These are phyloP conservation scores for Sebastes schlegelii DNA, from an alignment of 2,113 vertebrate species.

Conservation along the genomic window DNA sequence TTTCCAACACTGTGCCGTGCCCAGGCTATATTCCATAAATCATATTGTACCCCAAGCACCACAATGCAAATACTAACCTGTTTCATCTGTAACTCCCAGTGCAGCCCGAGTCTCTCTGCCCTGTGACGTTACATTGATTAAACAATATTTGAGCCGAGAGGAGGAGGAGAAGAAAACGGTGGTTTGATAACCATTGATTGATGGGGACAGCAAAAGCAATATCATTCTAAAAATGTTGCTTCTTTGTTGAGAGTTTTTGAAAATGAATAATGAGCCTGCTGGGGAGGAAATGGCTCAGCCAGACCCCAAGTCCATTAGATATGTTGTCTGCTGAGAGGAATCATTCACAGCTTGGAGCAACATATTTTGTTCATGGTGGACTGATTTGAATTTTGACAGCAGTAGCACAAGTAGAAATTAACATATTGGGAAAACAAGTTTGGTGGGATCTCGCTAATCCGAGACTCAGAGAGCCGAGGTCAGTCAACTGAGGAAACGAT, in stretches of 20 bases:
- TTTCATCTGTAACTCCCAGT: conserved; percentile 55
- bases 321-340: conserved; percentile 47
- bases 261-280: conserved; percentile 67
- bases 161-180: conserved; percentile 30
- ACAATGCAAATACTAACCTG: conserved; percentile 65
- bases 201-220: conserved; percentile 64
- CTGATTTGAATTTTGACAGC: conserved; percentile 66
- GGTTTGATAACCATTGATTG: conserved; percentile 70
- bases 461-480: conserved; percentile 15
- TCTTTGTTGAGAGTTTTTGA: conserved; percentile 47
- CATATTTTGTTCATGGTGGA: conserved; percentile 54
- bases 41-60: conserved; percentile 54
- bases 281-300: conserved; percentile 18
- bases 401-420: conserved; percentile 33
- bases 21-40: conserved; percentile 71
- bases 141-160: conserved; percentile 56
- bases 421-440: conserved; percentile 54
- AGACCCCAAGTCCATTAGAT: conserved; percentile 19
- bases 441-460: conserved; percentile 29
- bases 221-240: conserved; percentile 57
- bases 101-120: conserved; percentile 28
- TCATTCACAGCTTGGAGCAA: conserved; percentile 25
- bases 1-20: conserved; percentile 66
- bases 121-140: conserved; percentile 51
- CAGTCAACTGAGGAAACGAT: conserved; percentile 15